These are phyloP conservation scores for Hippoglossus stenolepis DNA, from an alignment of 2,113 vertebrate species.

Conservation along the genomic window DNA sequence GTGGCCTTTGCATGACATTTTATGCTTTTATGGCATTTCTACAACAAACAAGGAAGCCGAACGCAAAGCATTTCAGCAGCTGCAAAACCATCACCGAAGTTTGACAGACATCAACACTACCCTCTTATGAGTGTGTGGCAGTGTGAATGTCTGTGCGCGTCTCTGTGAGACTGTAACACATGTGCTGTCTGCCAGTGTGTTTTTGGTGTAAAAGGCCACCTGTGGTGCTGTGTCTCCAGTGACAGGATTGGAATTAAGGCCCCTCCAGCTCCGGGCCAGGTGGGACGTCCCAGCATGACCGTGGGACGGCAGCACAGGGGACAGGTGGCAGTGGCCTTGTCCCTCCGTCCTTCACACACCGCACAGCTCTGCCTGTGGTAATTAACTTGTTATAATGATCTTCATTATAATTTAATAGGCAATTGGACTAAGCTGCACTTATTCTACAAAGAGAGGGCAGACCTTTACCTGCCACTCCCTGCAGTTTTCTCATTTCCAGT, in stretches of 20 bases:
- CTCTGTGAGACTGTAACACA: conserved; percentile 15
- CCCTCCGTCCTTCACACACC: conserved; percentile 5
- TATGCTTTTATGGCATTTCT: not conserved
- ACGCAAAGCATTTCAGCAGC: not conserved
- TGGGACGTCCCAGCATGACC: conserved; percentile 39
- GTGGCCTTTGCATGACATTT: not conserved
- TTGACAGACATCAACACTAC: conserved; percentile 2
- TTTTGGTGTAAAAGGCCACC: conserved; percentile 56
- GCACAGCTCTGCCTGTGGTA: not conserved
- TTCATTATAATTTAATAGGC: conserved; percentile 14
- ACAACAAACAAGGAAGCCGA: not conserved
- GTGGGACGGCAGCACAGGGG: conserved; percentile 7
- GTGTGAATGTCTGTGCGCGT: not conserved
- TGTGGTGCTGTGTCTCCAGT: conserved; percentile 70
- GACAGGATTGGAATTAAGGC: conserved; percentile 55
- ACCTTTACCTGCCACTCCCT: conserved; percentile 3
- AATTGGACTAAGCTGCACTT: not conserved
- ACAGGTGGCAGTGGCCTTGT: conserved; percentile 57
- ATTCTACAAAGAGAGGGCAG: not conserved
- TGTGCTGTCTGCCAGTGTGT: conserved; percentile 34
- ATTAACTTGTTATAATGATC: not conserved
- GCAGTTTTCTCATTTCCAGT: not conserved
- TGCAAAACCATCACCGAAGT: not conserved
- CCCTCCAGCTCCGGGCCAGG: conserved; percentile 37
- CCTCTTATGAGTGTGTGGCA: conserved; percentile 6